Evolutionary conservation across 37 sponge, comb jelly and placozoan genomes (phyloP).

Genomic region (Aplysina aerophoba): DNA sequence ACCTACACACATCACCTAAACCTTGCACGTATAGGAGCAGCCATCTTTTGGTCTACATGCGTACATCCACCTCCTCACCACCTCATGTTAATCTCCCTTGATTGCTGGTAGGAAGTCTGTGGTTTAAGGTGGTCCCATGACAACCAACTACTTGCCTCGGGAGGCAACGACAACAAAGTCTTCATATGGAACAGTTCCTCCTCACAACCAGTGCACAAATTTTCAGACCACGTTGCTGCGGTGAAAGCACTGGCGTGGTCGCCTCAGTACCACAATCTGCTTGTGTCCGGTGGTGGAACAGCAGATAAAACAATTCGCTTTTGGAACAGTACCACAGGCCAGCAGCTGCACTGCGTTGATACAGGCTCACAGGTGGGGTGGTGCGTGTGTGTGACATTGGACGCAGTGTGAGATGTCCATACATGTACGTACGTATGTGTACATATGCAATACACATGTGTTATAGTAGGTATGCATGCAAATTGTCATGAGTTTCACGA

Average conservation of each 20-base stretch:
- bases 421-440: too few relatives aligned
- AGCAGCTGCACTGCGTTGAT: slow-evolving; percentile 71
- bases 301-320: slow-evolving; percentile 89
- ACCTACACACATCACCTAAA: too few relatives aligned
- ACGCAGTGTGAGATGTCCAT: too few relatives aligned
- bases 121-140: slow-evolving; percentile 93
- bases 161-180: slow-evolving; percentile 96
- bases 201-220: slow-evolving; percentile 60
- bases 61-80: too few relatives aligned
- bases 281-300: slow-evolving; percentile 98
- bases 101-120: slow-evolving; percentile 82
- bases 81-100: background rate
- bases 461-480: too few relatives aligned
- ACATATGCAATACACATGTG: too few relatives aligned
- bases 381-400: too few relatives aligned
- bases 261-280: slow-evolving; percentile 85
- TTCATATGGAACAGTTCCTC: slow-evolving; percentile 68
- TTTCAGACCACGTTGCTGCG: slow-evolving; percentile 90
- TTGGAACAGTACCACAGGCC: slow-evolving; percentile 92
- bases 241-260: slow-evolving; percentile 99
- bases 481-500: too few relatives aligned
- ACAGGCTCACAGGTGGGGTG: slow-evolving; percentile 96
- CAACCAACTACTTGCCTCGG: slow-evolving; percentile 89
- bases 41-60: too few relatives aligned
- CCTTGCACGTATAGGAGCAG: too few relatives aligned